phyloP scores from a whole-genome alignment of 2,797 vertebrate genomes.

The Parotocinclus haroldoi region DNA sequence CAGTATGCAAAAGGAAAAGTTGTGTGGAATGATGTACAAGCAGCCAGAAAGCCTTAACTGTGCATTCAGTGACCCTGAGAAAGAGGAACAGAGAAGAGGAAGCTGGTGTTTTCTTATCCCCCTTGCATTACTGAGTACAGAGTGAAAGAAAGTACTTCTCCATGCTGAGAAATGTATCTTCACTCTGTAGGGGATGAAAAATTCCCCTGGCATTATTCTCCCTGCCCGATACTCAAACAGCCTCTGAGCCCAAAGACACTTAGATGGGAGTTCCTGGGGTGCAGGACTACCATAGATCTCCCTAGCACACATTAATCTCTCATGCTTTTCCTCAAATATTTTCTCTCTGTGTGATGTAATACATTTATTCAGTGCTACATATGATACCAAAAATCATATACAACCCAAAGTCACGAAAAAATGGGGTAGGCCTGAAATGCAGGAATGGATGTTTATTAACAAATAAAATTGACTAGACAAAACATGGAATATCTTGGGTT shows the following conservation, averaged over 20 bases:
- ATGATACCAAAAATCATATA: too few species aligned
- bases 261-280: constrained; percentile 30
- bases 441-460: too few species aligned
- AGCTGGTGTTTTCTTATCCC: constrained; percentile 37
- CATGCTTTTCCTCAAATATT: constrained; percentile 1
- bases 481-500: too few species aligned
- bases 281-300: constrained; percentile 28
- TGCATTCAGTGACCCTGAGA: constrained; percentile 70
- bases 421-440: too few species aligned
- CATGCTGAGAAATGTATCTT: constrained; percentile 58
- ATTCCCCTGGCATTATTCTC: constrained; percentile 52
- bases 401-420: too few species aligned
- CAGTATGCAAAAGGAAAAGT: constrained; percentile 51
- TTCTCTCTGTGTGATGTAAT: neutral
- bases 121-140: constrained; percentile 39
- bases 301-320: constrained; percentile 7
- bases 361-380: too few species aligned
- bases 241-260: constrained; percentile 41
- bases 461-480: too few species aligned
- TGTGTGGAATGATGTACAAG: constrained; percentile 60
- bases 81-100: constrained; percentile 44
- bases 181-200: constrained; percentile 50
- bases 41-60: constrained; percentile 53
- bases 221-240: constrained; percentile 44
- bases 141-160: constrained; percentile 35